Evolutionary conservation across 2,113 vertebrate genomes (phyloP).

Genomic region (Microcebus lehilahytsara): DNA sequence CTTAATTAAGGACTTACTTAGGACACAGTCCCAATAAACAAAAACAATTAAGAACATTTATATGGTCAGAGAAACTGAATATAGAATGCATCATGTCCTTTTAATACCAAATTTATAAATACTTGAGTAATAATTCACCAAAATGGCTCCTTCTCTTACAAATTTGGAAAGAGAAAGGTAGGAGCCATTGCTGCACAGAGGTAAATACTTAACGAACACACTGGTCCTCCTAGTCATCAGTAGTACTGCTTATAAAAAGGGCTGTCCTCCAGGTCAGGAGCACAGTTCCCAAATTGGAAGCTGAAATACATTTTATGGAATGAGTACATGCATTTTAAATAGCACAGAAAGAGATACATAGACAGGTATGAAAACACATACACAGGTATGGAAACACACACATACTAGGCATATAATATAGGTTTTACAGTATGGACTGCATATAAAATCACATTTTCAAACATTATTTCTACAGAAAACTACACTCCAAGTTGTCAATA

Average conservation of each 20-base stretch:
- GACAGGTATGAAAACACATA: background rate
- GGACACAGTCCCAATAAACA: background rate
- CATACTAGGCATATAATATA: background rate
- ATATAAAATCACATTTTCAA: background rate
- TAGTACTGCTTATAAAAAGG: fast-evolving
- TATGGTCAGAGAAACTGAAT: background rate
- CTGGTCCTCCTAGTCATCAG: fast-evolving
- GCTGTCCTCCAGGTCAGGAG: background rate
- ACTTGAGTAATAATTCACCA: background rate
- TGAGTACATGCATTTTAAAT: background rate
- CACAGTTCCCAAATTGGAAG: background rate
- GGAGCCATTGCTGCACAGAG: too few relatives aligned
- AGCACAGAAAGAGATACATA: background rate
- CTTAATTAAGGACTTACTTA: background rate
- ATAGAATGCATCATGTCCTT: background rate
- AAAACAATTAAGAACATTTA: background rate
- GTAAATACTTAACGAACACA: fast-evolving
- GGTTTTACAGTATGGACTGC: background rate
- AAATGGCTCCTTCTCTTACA: background rate
- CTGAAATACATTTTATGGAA: background rate
- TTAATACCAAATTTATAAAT: background rate
- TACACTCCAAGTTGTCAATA: background rate
- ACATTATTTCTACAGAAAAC: slow-evolving; percentile 31
- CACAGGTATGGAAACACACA: fast-evolving
- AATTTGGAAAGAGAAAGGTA: background rate